Evolutionary conservation across 37 sponge, comb jelly and placozoan genomes (phyloP).

Genomic region (Haliclona indistincta): DNA sequence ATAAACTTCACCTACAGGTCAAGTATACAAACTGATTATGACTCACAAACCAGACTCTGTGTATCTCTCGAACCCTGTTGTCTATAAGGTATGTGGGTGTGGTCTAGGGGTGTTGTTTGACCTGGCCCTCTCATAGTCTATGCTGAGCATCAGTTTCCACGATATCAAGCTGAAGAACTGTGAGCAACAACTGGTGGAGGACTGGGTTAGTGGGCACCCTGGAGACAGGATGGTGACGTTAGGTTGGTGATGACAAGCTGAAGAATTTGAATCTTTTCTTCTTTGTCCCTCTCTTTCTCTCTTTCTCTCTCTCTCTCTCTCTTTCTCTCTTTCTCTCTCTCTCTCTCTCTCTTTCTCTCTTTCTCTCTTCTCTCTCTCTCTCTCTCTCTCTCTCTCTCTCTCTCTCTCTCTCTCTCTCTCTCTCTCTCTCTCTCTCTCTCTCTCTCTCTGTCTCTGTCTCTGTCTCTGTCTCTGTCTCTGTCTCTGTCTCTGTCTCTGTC

Average conservation of each 20-base stretch:
- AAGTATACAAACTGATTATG: background rate
- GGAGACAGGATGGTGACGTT: conserved; percentile 56
- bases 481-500: background rate
- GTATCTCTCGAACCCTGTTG: background rate
- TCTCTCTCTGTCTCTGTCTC: background rate
- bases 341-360: background rate
- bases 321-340: background rate
- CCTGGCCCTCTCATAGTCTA: conserved; percentile 26
- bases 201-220: conserved; percentile 61
- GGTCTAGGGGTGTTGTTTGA: background rate
- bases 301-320: background rate
- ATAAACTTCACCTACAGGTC: conserved; percentile 38
- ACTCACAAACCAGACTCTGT: background rate
- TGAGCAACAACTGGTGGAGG: conserved; percentile 61
- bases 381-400: background rate
- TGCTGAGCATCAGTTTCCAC: conserved; percentile 45
- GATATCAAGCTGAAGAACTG: conserved; percentile 52
- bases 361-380: background rate
- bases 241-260: conserved; percentile 17
- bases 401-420: background rate
- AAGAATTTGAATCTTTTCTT: background rate
- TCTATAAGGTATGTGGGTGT: background rate
- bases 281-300: background rate
- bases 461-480: background rate
- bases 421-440: background rate